Conservation (phyloP, 2,888 invertebrate genomes). For the Ophion slaviceki region DNA sequence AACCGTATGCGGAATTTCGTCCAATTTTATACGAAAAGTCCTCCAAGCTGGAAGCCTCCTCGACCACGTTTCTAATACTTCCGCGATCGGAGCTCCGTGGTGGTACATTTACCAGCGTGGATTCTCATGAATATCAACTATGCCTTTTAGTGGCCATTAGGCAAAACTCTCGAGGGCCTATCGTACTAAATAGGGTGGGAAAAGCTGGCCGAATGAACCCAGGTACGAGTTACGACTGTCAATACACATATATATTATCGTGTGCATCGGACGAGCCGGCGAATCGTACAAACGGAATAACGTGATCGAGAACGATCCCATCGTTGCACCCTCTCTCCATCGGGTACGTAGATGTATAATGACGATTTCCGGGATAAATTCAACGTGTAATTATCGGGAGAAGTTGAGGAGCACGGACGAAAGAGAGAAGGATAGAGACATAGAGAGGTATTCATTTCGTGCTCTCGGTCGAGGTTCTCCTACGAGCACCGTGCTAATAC, state of each 20-base stretch:
- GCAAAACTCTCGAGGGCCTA: slow-evolving; percentile 44
- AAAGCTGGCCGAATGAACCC: slow-evolving; percentile 23
- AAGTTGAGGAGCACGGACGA: slow-evolving; percentile 16
- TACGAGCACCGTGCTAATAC: no score
- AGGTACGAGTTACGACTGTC: not conserved
- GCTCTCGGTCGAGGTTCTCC: no score
- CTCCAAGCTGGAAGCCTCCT: not conserved
- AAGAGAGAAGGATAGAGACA: no score
- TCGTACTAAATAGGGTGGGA: slow-evolving; percentile 31
- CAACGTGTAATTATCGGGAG: slow-evolving; percentile 59
- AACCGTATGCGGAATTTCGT: no score
- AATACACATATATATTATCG: slow-evolving; percentile 6
- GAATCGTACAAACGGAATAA: slow-evolving; percentile 50
- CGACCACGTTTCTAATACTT: not conserved
- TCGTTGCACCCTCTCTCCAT: no score
- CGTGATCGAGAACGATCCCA: slow-evolving; percentile 72
- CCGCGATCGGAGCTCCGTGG: not conserved
- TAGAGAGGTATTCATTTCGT: no score
- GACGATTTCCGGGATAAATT: slow-evolving; percentile 57
- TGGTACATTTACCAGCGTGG: not conserved
- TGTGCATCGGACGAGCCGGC: slow-evolving; percentile 23
- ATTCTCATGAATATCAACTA: slow-evolving; percentile 51
- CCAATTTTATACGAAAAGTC: not conserved
- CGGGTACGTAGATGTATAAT: not conserved
- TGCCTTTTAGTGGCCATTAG: slow-evolving; percentile 60